Percentiles rank a stretch among this genome's conserved stretches.
Evolutionary conservation across 2,113 vertebrate species (phyloP).

Genomic region (Telmatochromis sp.): DNA sequence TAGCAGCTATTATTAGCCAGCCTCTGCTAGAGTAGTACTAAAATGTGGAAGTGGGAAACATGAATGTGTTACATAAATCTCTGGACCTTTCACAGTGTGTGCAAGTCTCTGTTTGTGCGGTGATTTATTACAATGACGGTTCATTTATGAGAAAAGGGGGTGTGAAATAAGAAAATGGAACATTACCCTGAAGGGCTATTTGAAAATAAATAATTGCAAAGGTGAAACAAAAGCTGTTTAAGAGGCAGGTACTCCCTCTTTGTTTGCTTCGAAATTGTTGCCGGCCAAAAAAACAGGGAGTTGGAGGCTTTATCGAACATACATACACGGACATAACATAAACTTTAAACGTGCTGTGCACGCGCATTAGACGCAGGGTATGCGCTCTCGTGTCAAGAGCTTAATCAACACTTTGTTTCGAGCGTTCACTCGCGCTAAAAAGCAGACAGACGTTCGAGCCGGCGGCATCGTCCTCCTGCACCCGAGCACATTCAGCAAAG

Average conservation of each 20-base stretch:
- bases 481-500: slow-evolving; percentile 9
- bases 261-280: slow-evolving; percentile 71
- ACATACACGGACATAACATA: background rate
- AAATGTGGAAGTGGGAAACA: slow-evolving; percentile 99
- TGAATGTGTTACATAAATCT: slow-evolving; percentile 99
- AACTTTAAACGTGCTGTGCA: background rate
- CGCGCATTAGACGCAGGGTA: background rate
- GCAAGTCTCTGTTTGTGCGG: slow-evolving; percentile 97
- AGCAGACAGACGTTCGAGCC: background rate
- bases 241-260: slow-evolving; percentile 68
- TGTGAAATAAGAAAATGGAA: slow-evolving; percentile 99
- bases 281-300: slow-evolving; percentile 28
- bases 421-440: background rate
- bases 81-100: slow-evolving; percentile 94
- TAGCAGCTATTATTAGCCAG: slow-evolving; percentile 99
- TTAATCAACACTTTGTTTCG: background rate
- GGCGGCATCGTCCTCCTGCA: background rate
- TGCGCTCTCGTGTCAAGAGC: background rate
- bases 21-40: slow-evolving; percentile 98
- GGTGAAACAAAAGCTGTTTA: slow-evolving; percentile 93
- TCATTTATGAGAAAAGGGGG: slow-evolving; percentile 99
- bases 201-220: slow-evolving; percentile 99
- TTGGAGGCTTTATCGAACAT: background rate
- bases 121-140: slow-evolving; percentile 98
- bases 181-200: slow-evolving; percentile 99